These are phyloP conservation scores for Crossaster papposus DNA, from an alignment of 53 echinoderm and acorn worm genomes.

Conservation along the genomic window DNA sequence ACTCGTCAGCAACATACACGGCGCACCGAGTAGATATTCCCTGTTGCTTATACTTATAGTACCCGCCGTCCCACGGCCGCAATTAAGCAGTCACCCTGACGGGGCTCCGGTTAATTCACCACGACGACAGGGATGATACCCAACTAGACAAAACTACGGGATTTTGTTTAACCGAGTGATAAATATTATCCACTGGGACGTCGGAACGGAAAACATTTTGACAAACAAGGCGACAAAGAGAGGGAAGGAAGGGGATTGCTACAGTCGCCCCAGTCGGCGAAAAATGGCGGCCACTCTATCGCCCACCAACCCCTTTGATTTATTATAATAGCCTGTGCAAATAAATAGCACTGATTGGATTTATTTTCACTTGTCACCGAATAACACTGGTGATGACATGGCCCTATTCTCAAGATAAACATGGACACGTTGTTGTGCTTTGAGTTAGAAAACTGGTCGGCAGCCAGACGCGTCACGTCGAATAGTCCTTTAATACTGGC, in stretches of 20 bases:
- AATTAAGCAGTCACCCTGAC: constrained; percentile 37
- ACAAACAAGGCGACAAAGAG: constrained; percentile 52
- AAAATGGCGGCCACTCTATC: background rate
- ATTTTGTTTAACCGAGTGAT: constrained; percentile 62
- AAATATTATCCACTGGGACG: constrained; percentile 49
- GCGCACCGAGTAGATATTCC: background rate
- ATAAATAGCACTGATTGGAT: constrained; percentile 50
- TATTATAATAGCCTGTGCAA: constrained; percentile 56
- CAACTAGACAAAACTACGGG: constrained; percentile 33
- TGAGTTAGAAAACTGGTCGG: constrained; percentile 13
- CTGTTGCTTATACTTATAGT: background rate
- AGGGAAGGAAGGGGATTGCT: constrained; percentile 6
- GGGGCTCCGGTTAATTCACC: constrained; percentile 15
- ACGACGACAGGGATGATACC: constrained; percentile 26
- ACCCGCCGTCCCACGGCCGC: background rate
- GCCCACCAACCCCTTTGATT: constrained; percentile 18
- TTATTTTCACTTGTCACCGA: constrained; percentile 57
- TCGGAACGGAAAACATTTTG: constrained; percentile 58
- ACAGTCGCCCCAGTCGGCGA: background rate
- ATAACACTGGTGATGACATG: constrained; percentile 52
- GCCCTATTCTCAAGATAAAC: constrained; percentile 59
- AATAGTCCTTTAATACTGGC: background rate
- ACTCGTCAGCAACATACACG: background rate
- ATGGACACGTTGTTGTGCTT: constrained; percentile 35
- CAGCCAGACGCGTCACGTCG: constrained; percentile 9